These are phyloP conservation scores for Notothenia rossii DNA, from an alignment of 2,113 vertebrate genomes.

Conservation along the genomic window DNA sequence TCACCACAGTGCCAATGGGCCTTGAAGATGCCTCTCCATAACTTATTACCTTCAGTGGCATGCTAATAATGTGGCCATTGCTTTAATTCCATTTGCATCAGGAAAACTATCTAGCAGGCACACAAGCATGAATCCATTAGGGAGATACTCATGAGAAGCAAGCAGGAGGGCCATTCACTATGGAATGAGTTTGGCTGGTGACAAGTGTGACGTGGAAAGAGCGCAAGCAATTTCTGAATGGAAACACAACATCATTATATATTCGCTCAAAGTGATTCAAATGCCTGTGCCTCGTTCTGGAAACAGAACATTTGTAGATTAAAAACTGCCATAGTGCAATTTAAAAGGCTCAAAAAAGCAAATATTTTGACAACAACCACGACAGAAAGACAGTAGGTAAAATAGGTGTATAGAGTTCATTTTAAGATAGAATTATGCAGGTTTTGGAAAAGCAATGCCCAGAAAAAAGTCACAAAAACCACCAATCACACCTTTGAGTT, in stretches of 20 bases:
- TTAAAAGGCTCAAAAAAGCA: background rate
- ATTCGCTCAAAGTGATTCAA: background rate
- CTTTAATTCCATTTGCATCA: constrained; percentile 54
- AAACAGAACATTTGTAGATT: background rate
- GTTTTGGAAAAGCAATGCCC: too few relatives aligned
- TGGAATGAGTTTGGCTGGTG: constrained; percentile 19
- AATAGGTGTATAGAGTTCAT: background rate
- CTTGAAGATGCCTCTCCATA: constrained; percentile 47
- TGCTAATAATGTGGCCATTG: constrained; percentile 56
- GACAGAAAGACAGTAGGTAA: background rate
- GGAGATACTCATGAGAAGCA: constrained; percentile 15
- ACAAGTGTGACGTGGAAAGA: constrained; percentile 15
- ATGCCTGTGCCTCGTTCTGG: background rate
- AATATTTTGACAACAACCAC: background rate
- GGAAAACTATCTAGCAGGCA: constrained; percentile 44
- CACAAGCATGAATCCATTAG: constrained; percentile 51
- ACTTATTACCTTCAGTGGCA: constrained; percentile 28
- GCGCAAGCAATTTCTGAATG: background rate
- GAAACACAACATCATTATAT: background rate
- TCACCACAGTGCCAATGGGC: constrained; percentile 44
- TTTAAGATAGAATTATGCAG: background rate
- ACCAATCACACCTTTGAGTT: background rate
- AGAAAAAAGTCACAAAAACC: too few relatives aligned
- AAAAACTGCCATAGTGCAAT: background rate
- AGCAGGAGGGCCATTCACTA: constrained; percentile 15